Base-by-base conservation (phyloP, 2,888 invertebrate species). In the Dasypogon diadema region DNA sequence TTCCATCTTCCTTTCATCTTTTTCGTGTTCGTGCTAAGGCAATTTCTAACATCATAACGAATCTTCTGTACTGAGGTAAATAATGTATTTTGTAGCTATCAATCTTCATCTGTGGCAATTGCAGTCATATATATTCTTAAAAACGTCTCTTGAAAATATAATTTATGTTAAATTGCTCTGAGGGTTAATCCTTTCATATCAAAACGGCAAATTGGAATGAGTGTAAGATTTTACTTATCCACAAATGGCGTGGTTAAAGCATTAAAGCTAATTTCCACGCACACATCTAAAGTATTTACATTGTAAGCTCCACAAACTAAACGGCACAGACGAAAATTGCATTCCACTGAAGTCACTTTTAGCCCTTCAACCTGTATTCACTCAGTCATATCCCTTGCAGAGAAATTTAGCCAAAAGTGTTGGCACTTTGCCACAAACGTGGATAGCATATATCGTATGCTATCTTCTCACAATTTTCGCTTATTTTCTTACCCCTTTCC, bases 381-480 rank as follows among this genome's bases (percentile, higher is more conserved):
- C 54, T 54, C 51, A 70, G 34, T 70, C 70, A 54, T 16, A 70
- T 51, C 51, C 34, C 30, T 34, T 46, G 12, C n/a, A 4, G 54
- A 16, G 34, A 34, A 70, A 30, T 51, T 54, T 54, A 34, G 22
- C 30, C 51, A 51, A 54, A 70, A 70, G 54, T 51, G 54, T 30
- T 70, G 70, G 70, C 70, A 26, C 34, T 70, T 51, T 21, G 54
- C 70, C 70, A 70, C 51, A 54, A 70, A 70, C 70, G 70, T 70
- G 70, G 54, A 30, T 51, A 22, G 70, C 70, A 70, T 70, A 51
- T 54, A 70, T 54, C 51, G 30, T 16, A 30, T 16, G 8, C 30
- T 54, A 42, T 65, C 65, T 65, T 48, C 24, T 46, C 65, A n/a
- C n/a, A 65, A 65, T 65, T 65, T 65, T 65, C 65, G 46, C 65